Evolutionary conservation across 1,140 invertebrate species (phyloP), one percentile per base, ranked within the genome.

Genomic region (Drosophila yakuba): DNA sequence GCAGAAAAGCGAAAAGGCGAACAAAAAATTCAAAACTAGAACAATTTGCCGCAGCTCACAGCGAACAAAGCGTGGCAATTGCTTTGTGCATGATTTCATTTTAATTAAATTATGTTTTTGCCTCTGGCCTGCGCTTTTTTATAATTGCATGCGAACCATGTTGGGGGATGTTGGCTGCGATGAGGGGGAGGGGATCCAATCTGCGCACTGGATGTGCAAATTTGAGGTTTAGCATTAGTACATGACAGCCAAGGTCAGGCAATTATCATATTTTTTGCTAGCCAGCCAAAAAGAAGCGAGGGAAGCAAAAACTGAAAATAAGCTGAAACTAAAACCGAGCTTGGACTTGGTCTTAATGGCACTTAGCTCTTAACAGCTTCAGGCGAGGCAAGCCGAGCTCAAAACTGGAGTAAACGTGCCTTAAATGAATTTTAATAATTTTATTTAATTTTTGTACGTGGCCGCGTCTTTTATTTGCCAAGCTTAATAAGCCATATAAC

Each of bases 21-120:
- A 59, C 56, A 76, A 58, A 48, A 83, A 56, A 52, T 74, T 43
- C 68, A 82, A 89, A 88, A 86, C 84, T 86, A 86, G 83, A 86
- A 86, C 83, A 89, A 88, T 89, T 84, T 88, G 80, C 78, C 66
- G 56, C 64, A 47, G 81, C 78, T 81, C 81, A 85, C 82, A 85
- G 76, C 83, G 79, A 88, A 86, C 79, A 86, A 86, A 86, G 84
- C 85, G 74, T 84, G 77, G 80, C 84, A 88, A 88, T 86, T 80
- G 80, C 84, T 89, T 72, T 88, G 84, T 89, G 84, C 84, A 89
- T 89, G 84, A 89, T 89, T 89, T 89, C 84, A 89, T 89, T 89
- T 89, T 89, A 89, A 89, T 89, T 89, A 89, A 89, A 89, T 89
- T 89, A 89, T 89, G 84, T 80, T 86, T 81, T 78, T 78, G 61